Percentiles rank a stretch among this genome's conserved stretches.
Conservation (phyloP, 1,140 invertebrate genomes). For the Asobara japonica region DNA sequence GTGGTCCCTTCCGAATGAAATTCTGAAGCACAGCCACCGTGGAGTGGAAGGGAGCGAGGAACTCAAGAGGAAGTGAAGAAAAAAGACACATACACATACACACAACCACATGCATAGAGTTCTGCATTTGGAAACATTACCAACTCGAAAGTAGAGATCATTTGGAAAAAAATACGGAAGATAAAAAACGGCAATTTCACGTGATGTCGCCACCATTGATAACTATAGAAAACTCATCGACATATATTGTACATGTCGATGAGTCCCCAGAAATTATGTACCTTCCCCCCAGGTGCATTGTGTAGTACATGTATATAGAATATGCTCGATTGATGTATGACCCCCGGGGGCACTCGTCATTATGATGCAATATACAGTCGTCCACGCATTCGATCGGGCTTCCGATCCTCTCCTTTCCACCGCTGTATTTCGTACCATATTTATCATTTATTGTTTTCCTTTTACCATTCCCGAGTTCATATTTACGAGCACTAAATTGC, state of each 20-base stretch:
- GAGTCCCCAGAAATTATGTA: not conserved
- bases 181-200: not conserved
- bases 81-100: too few species aligned
- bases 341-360: constrained; percentile 17
- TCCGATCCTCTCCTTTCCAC: constrained; percentile 11
- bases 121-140: not conserved
- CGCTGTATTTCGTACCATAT: not conserved
- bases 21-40: too few species aligned
- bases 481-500: not conserved
- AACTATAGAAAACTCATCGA: not conserved
- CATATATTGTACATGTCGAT: constrained; percentile 1
- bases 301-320: not conserved
- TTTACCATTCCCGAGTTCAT: not conserved
- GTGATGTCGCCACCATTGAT: not conserved
- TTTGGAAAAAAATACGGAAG: not conserved
- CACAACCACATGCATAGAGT: too few species aligned
- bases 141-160: not conserved
- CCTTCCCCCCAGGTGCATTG: constrained; percentile 9
- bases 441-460: not conserved
- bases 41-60: too few species aligned
- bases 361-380: constrained; percentile 1
- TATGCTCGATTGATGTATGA: not conserved
- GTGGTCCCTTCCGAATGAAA: too few species aligned
- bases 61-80: not conserved
- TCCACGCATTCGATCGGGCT: constrained; percentile 7